A percentile compares a stretch with the other conserved stretches of the same genome.
These are phyloP conservation scores for Apodemus speciosus DNA, from an alignment of 2,113 vertebrate species.

Conservation along the genomic window DNA sequence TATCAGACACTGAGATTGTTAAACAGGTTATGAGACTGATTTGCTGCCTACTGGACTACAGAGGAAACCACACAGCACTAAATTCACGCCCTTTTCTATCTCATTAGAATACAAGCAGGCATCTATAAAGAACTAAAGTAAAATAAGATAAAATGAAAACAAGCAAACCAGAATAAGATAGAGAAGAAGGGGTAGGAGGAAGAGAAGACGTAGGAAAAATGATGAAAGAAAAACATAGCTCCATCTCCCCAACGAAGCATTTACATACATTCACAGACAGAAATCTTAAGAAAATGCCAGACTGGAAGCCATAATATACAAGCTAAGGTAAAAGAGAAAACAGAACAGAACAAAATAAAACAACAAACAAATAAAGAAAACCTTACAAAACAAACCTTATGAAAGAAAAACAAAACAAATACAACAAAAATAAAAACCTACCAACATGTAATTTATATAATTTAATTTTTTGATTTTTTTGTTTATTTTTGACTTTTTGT, in stretches of 20 bases:
- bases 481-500: no score
- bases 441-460: no score
- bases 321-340: neutral
- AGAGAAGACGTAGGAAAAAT: neutral
- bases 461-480: no score
- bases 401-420: neutral
- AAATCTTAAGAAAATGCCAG: neutral
- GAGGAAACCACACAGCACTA: neutral
- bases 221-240: no score
- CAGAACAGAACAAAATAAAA: neutral
- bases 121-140: no score
- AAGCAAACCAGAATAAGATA: neutral
- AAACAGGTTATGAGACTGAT: neutral
- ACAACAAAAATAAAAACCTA: neutral
- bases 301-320: neutral
- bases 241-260: neutral
- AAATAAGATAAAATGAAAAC: neutral
- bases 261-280: neutral
- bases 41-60: neutral
- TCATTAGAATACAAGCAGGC: neutral
- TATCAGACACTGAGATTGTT: neutral
- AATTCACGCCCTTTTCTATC: neutral
- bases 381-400: neutral
- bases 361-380: neutral
- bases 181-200: neutral